Conservation (phyloP, 2,797 vertebrate species). For the Schizothorax lantsangensis region DNA sequence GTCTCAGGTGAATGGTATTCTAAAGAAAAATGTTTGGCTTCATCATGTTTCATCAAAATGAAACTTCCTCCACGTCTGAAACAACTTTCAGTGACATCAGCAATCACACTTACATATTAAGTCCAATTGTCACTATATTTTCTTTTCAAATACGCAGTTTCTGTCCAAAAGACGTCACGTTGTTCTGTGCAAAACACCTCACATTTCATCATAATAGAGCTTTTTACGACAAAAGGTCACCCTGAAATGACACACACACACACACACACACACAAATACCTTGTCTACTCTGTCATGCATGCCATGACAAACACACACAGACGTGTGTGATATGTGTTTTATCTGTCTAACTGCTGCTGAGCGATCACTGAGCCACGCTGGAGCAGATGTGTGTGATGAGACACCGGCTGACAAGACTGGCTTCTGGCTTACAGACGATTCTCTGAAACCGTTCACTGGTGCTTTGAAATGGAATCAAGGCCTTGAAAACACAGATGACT, state of each 20-base stretch:
- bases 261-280: neutral
- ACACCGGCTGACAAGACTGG: conserved; percentile 57
- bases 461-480: conserved; percentile 2
- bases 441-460: neutral
- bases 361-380: conserved; percentile 23
- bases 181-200: neutral
- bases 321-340: conserved; percentile 16
- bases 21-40: neutral
- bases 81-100: neutral
- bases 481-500: neutral
- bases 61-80: neutral
- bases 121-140: neutral
- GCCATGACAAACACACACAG: conserved; percentile 39
- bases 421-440: neutral
- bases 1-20: neutral
- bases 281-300: neutral
- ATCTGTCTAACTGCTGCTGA: conserved; percentile 45
- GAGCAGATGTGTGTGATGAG: conserved; percentile 63
- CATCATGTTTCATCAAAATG: neutral
- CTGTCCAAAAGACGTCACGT: neutral
- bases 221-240: neutral
- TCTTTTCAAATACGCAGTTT: neutral
- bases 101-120: neutral
- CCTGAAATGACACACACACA: neutral
- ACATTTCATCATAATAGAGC: neutral